A percentile compares a stretch with the other conserved stretches of the same genome.
Conservation (phyloP, 1,140 invertebrate species). For the Drosophila suzukii region DNA sequence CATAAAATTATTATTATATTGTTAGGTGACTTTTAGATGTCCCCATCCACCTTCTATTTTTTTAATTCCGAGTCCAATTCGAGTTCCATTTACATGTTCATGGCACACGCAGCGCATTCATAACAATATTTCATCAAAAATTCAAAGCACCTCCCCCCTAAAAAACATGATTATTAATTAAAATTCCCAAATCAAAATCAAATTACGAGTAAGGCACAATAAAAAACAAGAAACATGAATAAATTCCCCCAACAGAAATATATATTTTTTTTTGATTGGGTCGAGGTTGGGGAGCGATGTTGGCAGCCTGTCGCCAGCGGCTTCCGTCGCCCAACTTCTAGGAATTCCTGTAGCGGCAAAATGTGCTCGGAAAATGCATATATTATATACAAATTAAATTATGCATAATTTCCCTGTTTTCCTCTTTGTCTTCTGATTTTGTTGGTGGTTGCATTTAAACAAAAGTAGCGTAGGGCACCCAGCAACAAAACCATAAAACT, state of each 20-base stretch:
- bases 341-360: constrained; percentile 55
- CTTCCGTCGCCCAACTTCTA: constrained; percentile 65
- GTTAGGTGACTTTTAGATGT: constrained; percentile 25
- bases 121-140: constrained; percentile 63
- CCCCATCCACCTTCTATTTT: not conserved
- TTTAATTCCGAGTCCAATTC: constrained; percentile 23
- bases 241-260: constrained; percentile 46
- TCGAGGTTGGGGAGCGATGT: constrained; percentile 20
- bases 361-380: constrained; percentile 65
- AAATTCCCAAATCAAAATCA: constrained; percentile 78
- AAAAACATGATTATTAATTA: constrained; percentile 74
- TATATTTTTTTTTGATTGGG: constrained; percentile 9
- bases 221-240: constrained; percentile 57
- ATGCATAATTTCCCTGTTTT: constrained; percentile 68
- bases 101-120: constrained; percentile 25
- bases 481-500: constrained; percentile 58
- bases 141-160: constrained; percentile 29
- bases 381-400: constrained; percentile 73
- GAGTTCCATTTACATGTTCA: constrained; percentile 50
- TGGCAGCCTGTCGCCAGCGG: constrained; percentile 58
- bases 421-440: constrained; percentile 31
- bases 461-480: constrained; percentile 36
- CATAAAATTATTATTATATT: constrained; percentile 61
- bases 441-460: constrained; percentile 54
- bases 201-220: constrained; percentile 70